Base-by-base conservation (phyloP, 1,140 invertebrate species). In the Heliconius congener region DNA sequence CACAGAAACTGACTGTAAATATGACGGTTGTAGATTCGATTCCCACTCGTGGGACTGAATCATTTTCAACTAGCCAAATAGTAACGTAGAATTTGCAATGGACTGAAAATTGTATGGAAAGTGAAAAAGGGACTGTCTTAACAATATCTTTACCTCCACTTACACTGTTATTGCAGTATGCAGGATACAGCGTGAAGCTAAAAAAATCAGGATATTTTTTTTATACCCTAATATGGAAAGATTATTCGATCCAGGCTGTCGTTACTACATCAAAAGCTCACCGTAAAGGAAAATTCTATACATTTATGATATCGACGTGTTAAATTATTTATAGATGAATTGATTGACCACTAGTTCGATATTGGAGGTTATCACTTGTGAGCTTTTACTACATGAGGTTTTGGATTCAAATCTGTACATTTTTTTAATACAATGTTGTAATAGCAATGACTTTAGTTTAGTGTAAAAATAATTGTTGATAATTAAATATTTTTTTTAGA, bases 241-340 rank as follows among this genome's bases (percentile, higher is more conserved):
- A 27, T 60, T 11, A 60, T 60, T 60, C n/a, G 19, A 60, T 23
- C n/a, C 8, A 60, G n/a, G 3, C 57, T 23, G 57, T 27, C 57
- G 23, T 60, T 9, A 16, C 60, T 66, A 66, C 30, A 66, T 66
- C 60, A 66, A 66, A 66, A 66, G 60, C 27, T 66, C 27, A 66
- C 11, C 27, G 60, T 66, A 66, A 66, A 66, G 60, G 60, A 66
- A 66, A 66, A 66, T 66, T 66, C 60, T 66, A 66, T 66, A 66
- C 60, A 66, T 66, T 66, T 66, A 66, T 30, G 60, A 66, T 66
- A 66, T 66, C 60, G 27, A 30, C 60, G 27, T 66, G 30, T 66
- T 66, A 66, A 57, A 66, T 66, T 66, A 66, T 66, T 66, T 66
- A 66, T 66, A 27, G 60, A 11, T 66, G 11, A 66, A 30, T 30